Conservation (phyloP, 2,797 vertebrate genomes). For the Enteromius paludinosus region DNA sequence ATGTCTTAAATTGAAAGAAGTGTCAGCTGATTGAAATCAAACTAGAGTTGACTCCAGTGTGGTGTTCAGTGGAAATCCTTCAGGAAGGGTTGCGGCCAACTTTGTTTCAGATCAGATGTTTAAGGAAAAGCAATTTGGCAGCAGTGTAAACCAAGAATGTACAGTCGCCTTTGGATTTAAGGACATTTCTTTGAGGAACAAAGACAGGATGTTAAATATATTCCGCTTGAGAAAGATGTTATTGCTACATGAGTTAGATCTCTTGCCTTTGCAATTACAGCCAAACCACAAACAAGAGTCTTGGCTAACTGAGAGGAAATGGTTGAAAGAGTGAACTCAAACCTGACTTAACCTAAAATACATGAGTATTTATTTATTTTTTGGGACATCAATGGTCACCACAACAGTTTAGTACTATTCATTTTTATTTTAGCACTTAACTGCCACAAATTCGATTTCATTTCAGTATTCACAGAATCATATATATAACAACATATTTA, state of each 20-base stretch:
- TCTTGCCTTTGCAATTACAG: neutral
- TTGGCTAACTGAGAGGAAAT: neutral
- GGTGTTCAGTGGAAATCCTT: neutral
- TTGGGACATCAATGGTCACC: neutral
- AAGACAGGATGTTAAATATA: neutral
- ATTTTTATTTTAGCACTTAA: neutral
- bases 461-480: neutral
- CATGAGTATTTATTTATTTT: neutral
- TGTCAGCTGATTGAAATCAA: neutral
- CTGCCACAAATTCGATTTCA: neutral
- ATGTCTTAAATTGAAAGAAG: neutral
- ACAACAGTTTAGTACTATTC: neutral
- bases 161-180: neutral
- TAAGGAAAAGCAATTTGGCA: neutral
- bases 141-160: neutral
- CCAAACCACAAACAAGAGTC: neutral
- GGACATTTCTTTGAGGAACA: neutral
- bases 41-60: neutral
- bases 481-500: neutral
- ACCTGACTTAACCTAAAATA: neutral
- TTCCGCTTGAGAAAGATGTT: neutral
- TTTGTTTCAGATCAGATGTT: neutral
- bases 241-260: neutral
- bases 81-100: neutral
- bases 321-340: neutral